These are phyloP conservation scores for Tachina grossa DNA, from an alignment of 2,888 invertebrate species.

Conservation along the genomic window DNA sequence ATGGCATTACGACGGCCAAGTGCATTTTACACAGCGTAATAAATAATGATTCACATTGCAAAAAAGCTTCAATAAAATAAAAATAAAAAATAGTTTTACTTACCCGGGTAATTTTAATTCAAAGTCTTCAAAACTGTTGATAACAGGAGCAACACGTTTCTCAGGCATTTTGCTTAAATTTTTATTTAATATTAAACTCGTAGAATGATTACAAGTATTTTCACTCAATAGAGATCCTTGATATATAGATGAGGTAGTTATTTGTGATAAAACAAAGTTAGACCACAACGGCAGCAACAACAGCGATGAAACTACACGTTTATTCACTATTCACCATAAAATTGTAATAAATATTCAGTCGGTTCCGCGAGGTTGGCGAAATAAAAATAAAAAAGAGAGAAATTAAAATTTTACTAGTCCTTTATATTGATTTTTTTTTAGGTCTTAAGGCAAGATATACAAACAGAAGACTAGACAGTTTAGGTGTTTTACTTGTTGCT, in stretches of 20 bases:
- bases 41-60: slow-evolving; percentile 24
- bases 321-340: slow-evolving; percentile 60
- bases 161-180: slow-evolving; percentile 76
- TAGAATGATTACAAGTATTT: not conserved
- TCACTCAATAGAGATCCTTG: slow-evolving; percentile 32
- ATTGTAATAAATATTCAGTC: not conserved
- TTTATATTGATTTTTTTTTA: slow-evolving; percentile 18
- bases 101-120: slow-evolving; percentile 79
- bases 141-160: slow-evolving; percentile 77
- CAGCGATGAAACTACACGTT: slow-evolving; percentile 64
- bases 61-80: not conserved
- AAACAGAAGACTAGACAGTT: slow-evolving; percentile 56
- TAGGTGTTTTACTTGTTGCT: slow-evolving; percentile 65
- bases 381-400: slow-evolving; percentile 40
- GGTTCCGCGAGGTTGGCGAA: not conserved
- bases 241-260: slow-evolving; percentile 33
- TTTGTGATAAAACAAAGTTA: slow-evolving; percentile 59
- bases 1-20: slow-evolving; percentile 34
- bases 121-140: slow-evolving; percentile 78
- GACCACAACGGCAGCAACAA: slow-evolving; percentile 65
- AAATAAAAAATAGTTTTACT: slow-evolving; percentile 70
- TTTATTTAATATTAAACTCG: slow-evolving; percentile 24
- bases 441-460: slow-evolving; percentile 54
- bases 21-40: slow-evolving; percentile 26
- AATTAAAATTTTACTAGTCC: slow-evolving; percentile 55